Conservation (phyloP, 2,113 vertebrate genomes). For the Blennius ocellaris region DNA sequence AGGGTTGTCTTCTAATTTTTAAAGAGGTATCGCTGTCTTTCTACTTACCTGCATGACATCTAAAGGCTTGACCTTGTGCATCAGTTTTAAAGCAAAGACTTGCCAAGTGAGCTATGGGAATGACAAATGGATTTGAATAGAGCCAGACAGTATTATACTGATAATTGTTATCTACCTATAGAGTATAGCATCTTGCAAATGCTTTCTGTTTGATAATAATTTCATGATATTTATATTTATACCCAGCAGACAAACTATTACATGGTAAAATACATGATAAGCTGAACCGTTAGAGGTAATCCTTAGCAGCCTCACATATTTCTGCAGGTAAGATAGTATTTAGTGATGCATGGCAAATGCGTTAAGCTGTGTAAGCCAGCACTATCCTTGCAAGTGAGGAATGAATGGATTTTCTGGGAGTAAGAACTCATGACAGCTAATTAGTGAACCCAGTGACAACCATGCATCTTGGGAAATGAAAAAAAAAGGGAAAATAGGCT, state of each 20-base stretch:
- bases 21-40: too few relatives aligned
- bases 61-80: too few relatives aligned
- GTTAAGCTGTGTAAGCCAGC: conserved; percentile 44
- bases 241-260: not conserved
- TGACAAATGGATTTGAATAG: too few relatives aligned
- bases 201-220: too few relatives aligned
- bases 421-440: conserved; percentile 67
- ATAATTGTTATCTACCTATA: too few relatives aligned
- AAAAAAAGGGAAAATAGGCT: not conserved
- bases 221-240: too few relatives aligned
- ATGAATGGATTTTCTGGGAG: conserved; percentile 62
- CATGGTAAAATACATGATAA: conserved; percentile 2
- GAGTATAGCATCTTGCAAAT: too few relatives aligned
- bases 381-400: conserved; percentile 44
- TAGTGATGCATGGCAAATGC: conserved; percentile 35
- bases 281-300: conserved; percentile 14
- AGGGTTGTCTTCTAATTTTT: too few relatives aligned
- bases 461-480: not conserved
- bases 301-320: conserved; percentile 3
- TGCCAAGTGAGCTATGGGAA: too few relatives aligned
- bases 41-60: too few relatives aligned
- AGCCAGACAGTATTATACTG: too few relatives aligned
- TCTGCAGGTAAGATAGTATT: conserved; percentile 37
- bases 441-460: conserved; percentile 63
- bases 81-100: too few relatives aligned